phyloP scores from a whole-genome alignment of 1,140 invertebrate genomes.

The Drosophila nikananu region DNA sequence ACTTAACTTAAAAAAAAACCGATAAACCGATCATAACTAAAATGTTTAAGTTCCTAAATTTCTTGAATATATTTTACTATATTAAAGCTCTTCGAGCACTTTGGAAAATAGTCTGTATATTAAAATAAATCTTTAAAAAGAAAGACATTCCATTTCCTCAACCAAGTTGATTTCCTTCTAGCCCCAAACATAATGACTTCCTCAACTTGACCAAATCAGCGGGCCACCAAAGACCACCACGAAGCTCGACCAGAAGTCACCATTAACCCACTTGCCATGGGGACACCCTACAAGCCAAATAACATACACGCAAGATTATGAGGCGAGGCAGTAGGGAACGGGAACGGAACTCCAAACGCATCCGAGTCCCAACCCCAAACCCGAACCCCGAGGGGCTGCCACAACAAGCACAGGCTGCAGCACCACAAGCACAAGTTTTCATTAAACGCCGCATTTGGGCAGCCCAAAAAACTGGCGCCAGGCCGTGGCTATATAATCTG shows the following conservation, averaged over 20 bases:
- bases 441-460: slow-evolving; percentile 81
- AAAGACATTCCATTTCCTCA: too few species aligned
- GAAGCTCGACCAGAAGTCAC: slow-evolving; percentile 19
- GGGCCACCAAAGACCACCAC: slow-evolving; percentile 20
- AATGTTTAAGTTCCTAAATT: not conserved
- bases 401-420: slow-evolving; percentile 46
- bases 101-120: not conserved
- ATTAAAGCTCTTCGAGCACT: too few species aligned
- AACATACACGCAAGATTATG: slow-evolving; percentile 44
- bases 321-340: slow-evolving; percentile 16
- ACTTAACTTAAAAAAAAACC: not conserved
- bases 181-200: slow-evolving; percentile 18
- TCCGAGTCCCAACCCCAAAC: slow-evolving; percentile 1
- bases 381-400: slow-evolving; percentile 65
- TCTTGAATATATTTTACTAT: too few species aligned
- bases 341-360: slow-evolving; percentile 1
- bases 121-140: not conserved
- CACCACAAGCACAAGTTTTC: slow-evolving; percentile 58
- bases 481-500: slow-evolving; percentile 43
- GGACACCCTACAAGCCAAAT: slow-evolving; percentile 29
- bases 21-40: not conserved
- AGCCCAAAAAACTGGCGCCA: slow-evolving; percentile 76
- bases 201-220: not conserved
- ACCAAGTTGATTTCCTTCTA: not conserved
- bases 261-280: not conserved